These are phyloP conservation scores for Hesperia comma DNA, from an alignment of 2,888 invertebrate species.

Conservation along the genomic window DNA sequence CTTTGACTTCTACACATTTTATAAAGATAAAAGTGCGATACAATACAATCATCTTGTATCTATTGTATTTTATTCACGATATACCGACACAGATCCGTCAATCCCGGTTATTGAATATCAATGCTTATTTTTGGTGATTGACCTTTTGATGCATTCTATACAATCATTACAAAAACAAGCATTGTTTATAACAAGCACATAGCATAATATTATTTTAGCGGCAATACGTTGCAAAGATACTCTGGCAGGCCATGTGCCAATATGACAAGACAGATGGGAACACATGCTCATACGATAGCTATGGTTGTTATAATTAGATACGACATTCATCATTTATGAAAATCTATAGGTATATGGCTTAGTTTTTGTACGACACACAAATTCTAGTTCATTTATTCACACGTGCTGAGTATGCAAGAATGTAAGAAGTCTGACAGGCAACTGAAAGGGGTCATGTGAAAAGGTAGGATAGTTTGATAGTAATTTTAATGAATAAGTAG, in stretches of 20 bases:
- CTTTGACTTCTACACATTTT: not conserved
- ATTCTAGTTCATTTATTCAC: slow-evolving; percentile 4
- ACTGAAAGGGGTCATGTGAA: no score
- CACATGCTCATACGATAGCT: not conserved
- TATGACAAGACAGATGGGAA: not conserved
- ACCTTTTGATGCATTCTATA: not conserved
- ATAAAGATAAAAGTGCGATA: no score
- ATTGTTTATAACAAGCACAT: not conserved
- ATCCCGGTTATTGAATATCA: not conserved
- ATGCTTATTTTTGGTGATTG: not conserved
- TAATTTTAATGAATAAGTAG: no score
- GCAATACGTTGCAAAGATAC: not conserved
- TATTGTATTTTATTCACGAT: no score
- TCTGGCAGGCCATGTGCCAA: not conserved
- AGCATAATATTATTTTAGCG: not conserved
- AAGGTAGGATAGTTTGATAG: no score
- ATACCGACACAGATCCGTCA: not conserved
- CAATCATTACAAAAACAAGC: not conserved
- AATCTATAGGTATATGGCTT: no score
- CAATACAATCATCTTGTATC: no score
- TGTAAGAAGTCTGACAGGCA: not conserved
- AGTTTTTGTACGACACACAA: no score
- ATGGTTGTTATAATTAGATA: not conserved
- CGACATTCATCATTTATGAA: not conserved
- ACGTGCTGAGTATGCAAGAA: not conserved